Evolutionary conservation across 2,888 invertebrate genomes (phyloP).

Genomic region (Volucella inanis): DNA sequence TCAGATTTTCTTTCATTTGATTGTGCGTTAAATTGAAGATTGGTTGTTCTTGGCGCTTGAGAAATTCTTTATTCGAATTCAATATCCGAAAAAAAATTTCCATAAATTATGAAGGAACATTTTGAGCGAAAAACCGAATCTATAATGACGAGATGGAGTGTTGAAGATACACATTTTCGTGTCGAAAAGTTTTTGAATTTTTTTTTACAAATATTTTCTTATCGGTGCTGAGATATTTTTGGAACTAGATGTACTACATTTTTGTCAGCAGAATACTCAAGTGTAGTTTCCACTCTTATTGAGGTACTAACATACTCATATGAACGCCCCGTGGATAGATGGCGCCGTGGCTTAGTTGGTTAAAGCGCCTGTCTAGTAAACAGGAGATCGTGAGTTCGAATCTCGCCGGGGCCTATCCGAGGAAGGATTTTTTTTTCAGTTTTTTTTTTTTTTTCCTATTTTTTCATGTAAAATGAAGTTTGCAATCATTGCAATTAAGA

Average conservation of each 20-base stretch:
- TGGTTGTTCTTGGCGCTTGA: not conserved
- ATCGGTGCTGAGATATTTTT: not conserved
- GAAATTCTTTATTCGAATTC: conserved; percentile 9
- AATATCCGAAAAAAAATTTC: not conserved
- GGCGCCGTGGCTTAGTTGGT: conserved; percentile 83
- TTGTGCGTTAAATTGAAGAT: not conserved
- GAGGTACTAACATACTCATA: not conserved
- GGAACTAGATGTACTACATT: not conserved
- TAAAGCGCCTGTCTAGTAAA: conserved; percentile 84
- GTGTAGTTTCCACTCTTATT: not conserved
- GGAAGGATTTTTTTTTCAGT: not conserved
- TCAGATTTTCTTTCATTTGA: not conserved
- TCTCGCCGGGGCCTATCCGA: conserved; percentile 78
- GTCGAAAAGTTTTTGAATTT: too few relatives aligned
- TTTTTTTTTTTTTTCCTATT: conserved; percentile 8
- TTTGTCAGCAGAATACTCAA: not conserved
- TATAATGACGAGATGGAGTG: not conserved
- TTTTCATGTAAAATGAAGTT: not conserved
- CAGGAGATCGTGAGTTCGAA: conserved; percentile 81
- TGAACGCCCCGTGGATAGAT: not conserved
- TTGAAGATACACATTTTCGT: not conserved
- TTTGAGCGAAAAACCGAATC: not conserved
- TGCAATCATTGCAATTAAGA: too few relatives aligned
- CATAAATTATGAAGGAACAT: not conserved
- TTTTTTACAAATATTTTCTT: not conserved